phyloP scores from a whole-genome alignment of 2,113 vertebrate genomes.

The Ranitomeya variabilis region DNA sequence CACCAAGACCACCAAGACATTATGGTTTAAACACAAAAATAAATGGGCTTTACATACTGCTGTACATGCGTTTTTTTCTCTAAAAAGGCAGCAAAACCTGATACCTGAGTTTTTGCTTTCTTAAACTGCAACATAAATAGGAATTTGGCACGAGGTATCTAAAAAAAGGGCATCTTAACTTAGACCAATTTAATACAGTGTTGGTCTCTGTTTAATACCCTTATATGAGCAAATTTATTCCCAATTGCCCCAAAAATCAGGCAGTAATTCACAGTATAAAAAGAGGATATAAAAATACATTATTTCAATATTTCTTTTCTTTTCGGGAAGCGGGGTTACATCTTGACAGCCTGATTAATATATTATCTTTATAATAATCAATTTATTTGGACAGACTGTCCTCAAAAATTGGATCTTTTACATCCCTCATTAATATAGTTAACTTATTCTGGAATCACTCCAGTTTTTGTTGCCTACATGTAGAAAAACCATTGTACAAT shows the following conservation, averaged over 20 bases:
- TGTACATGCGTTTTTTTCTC: too few species aligned
- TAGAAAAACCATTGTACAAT: background rate
- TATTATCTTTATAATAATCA: background rate
- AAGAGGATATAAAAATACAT: background rate
- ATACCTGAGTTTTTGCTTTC: too few species aligned
- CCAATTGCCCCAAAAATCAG: too few species aligned
- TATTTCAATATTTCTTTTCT: background rate
- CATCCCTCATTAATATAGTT: background rate
- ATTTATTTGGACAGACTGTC: background rate
- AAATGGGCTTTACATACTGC: too few species aligned
- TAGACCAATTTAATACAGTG: too few species aligned
- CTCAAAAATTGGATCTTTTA: background rate
- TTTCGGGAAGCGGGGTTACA: background rate
- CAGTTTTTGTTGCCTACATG: background rate
- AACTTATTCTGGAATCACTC: background rate
- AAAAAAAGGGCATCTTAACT: too few species aligned
- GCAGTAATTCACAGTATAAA: background rate
- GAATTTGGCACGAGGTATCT: too few species aligned
- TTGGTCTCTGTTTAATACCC: background rate
- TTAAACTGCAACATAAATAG: too few species aligned
- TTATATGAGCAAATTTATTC: background rate
- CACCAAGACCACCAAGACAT: too few species aligned
- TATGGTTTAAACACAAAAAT: too few species aligned
- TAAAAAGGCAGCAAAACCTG: too few species aligned
- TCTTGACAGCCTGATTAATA: background rate